Evolutionary conservation across 2,888 invertebrate genomes (phyloP), one percentile per base, ranked within the genome.

Genomic region (Latrodectus elegans): DNA sequence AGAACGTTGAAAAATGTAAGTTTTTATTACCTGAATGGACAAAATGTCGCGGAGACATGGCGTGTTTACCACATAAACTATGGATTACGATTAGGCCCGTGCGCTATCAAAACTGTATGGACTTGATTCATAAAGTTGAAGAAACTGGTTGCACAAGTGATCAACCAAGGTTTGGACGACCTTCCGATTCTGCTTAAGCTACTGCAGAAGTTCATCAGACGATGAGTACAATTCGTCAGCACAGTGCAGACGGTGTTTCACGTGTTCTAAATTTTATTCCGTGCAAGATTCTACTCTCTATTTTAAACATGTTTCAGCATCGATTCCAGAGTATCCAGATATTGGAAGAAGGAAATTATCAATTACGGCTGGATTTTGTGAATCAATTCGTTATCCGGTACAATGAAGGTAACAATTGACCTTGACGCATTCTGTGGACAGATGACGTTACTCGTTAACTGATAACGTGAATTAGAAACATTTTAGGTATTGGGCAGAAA

Each of bases 1-100:
- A 22, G 22, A 22, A 22, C 22, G 22, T 22, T 0, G 22, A 4
- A 70, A 70, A 38, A 49, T 8, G 12, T 70, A 70, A 70, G 12
- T 3, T 49, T 70, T 26, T 70, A 72, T 72, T 51, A 72, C 52
- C 72, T 53, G 72, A 72, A 52, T 72, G 52, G n/a, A 53, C 52
- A 52, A 52, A 72, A 52, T 52, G 10, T 3, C 8, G 9, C 52
- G 17, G 72, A 72, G 14, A 17, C n/a, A 71, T 51, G 52, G 52
- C 9, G 52, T 52, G 52, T 72, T n/a, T 72, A n/a, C 72, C 52
- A 52, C 52, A n/a, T 2, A 72, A 72, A 72, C 52, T 52, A 52
- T 52, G 1, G 72, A 11, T 52, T 72, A 52, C 52, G 52, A 11
- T 11, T 15, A 52, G 72, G 52, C 53, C 53, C 17, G 52, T 15